These are phyloP conservation scores for Thereva nobilitata DNA, from an alignment of 2,888 invertebrate species.

Conservation along the genomic window DNA sequence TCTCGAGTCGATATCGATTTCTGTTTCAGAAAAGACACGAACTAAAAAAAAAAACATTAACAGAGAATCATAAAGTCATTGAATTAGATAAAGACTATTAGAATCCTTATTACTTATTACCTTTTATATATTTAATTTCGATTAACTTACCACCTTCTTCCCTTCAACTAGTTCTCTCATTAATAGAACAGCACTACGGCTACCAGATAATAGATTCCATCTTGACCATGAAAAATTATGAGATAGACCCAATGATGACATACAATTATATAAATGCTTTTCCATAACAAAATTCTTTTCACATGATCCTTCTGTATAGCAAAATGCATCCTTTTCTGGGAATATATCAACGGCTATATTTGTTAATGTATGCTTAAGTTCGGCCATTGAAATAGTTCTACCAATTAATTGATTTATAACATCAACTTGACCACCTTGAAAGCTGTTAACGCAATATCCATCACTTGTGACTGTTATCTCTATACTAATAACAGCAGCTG, in stretches of 20 bases:
- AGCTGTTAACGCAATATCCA: slow-evolving; percentile 55
- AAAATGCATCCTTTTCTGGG: slow-evolving; percentile 76
- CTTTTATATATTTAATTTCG: neutral
- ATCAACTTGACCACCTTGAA: slow-evolving; percentile 55
- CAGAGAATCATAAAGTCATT: no score
- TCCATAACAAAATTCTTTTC: slow-evolving; percentile 75
- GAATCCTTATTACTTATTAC: no score
- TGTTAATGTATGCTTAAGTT: slow-evolving; percentile 56
- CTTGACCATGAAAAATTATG: slow-evolving; percentile 83
- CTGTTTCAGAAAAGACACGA: no score
- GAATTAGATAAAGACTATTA: no score
- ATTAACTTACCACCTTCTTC: slow-evolving; percentile 52
- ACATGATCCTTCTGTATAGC: slow-evolving; percentile 69
- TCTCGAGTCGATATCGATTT: no score
- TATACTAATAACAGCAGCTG: slow-evolving; percentile 63
- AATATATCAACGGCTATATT: slow-evolving; percentile 80
- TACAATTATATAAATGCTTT: slow-evolving; percentile 75
- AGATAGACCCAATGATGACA: slow-evolving; percentile 72
- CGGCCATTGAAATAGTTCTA: slow-evolving; percentile 49
- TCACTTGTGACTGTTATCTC: slow-evolving; percentile 61
- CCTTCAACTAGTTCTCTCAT: slow-evolving; percentile 55
- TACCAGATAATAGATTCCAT: slow-evolving; percentile 66
- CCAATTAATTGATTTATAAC: slow-evolving; percentile 54
- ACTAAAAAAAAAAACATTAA: no score
- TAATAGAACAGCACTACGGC: slow-evolving; percentile 55